Evolutionary conservation across 2,888 invertebrate species (phyloP).

Genomic region (Dichetophora obliterata): DNA sequence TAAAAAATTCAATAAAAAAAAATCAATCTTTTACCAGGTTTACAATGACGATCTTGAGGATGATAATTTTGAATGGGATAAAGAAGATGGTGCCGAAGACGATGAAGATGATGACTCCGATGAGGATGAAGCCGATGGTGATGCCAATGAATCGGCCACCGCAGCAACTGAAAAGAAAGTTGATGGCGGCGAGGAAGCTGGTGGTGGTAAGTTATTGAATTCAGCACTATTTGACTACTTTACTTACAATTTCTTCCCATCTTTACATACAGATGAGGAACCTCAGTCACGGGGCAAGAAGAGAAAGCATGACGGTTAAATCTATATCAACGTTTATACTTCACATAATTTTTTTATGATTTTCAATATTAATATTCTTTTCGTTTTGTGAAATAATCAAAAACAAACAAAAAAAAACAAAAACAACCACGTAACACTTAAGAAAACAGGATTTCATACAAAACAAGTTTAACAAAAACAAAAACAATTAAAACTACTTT

Average conservation of each 20-base stretch:
- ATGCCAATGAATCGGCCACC: conserved; percentile 56
- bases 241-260: background rate
- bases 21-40: too few species aligned
- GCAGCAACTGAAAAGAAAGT: conserved; percentile 43
- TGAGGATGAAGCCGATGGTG: conserved; percentile 70
- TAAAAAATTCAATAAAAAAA: too few species aligned
- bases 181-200: conserved; percentile 50
- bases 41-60: conserved; percentile 74
- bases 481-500: conserved; percentile 36
- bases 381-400: conserved; percentile 49
- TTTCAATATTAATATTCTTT: conserved; percentile 38
- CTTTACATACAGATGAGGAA: conserved; percentile 70
- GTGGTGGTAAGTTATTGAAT: conserved; percentile 34
- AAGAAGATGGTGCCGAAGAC: conserved; percentile 72
- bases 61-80: conserved; percentile 77
- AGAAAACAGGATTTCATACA: conserved; percentile 46
- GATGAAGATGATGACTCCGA: conserved; percentile 75
- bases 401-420: conserved; percentile 45
- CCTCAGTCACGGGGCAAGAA: conserved; percentile 77
- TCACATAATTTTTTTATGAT: conserved; percentile 43
- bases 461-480: conserved; percentile 35
- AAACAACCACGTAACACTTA: conserved; percentile 43
- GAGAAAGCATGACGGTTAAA: conserved; percentile 77
- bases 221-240: background rate
- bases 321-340: conserved; percentile 31